A percentile compares a stretch with the other conserved stretches of the same genome.
These are phyloP conservation scores for Peromyscus polionotus DNA, from an alignment of 2,113 vertebrate species.

Conservation along the genomic window DNA sequence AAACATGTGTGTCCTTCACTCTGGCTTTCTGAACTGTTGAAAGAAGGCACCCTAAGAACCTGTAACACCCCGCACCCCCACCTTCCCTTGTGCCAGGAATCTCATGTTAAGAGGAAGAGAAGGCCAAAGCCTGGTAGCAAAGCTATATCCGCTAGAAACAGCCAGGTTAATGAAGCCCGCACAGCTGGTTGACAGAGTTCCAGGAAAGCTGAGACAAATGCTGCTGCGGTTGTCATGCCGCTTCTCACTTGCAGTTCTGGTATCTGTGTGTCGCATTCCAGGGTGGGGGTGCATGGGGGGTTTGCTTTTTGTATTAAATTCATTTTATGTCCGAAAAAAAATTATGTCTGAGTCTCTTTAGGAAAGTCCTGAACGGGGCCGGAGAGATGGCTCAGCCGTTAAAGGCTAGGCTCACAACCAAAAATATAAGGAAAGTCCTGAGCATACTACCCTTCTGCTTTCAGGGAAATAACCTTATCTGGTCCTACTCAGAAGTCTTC, in stretches of 20 bases:
- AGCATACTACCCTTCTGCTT: background rate
- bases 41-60: background rate
- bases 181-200: too few relatives aligned
- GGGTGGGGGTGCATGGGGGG: too few relatives aligned
- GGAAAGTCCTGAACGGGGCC: background rate
- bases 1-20: background rate
- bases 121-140: background rate
- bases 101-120: background rate
- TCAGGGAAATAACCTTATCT: background rate
- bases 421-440: background rate
- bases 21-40: background rate
- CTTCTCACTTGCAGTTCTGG: too few relatives aligned
- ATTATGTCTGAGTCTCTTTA: background rate
- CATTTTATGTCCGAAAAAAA: background rate
- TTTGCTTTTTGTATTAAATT: background rate
- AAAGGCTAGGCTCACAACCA: too few relatives aligned
- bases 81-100: background rate
- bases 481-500: background rate
- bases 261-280: background rate
- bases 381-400: too few relatives aligned
- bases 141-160: too few relatives aligned
- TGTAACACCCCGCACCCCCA: background rate
- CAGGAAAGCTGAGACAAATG: too few relatives aligned
- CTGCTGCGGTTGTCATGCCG: too few relatives aligned
- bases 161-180: too few relatives aligned